Evolutionary conservation across 2,888 invertebrate species (phyloP).

Genomic region (Xestia ashworthii): DNA sequence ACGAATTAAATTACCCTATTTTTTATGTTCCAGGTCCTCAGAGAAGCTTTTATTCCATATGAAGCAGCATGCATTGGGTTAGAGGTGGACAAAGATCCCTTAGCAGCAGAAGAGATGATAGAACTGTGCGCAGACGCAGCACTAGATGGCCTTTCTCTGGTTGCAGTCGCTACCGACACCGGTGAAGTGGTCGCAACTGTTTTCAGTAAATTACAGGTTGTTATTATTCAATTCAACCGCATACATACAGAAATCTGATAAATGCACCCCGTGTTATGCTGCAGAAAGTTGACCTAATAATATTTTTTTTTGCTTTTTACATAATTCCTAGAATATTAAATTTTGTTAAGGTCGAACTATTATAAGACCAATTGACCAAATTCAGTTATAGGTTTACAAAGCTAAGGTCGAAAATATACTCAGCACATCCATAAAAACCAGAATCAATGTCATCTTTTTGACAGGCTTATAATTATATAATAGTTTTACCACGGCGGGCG

Average conservation of each 20-base stretch:
- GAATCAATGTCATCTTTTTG: no score
- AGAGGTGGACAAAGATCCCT: constrained; percentile 89
- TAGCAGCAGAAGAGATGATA: constrained; percentile 90
- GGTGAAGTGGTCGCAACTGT: constrained; percentile 91
- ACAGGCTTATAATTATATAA: no score
- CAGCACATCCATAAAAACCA: no score
- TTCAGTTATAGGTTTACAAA: no score
- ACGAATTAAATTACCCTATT: background rate
- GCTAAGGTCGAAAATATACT: no score
- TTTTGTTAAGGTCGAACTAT: background rate
- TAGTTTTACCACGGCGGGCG: background rate
- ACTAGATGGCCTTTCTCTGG: constrained; percentile 92
- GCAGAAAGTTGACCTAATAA: background rate
- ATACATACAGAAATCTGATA: background rate
- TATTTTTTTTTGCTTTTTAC: background rate
- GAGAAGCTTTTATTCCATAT: constrained; percentile 90
- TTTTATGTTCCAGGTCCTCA: constrained; percentile 79
- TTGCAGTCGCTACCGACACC: constrained; percentile 90
- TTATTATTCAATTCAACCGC: background rate
- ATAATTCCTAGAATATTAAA: background rate
- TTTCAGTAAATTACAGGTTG: constrained; percentile 93
- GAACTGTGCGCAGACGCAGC: constrained; percentile 91
- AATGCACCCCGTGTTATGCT: background rate
- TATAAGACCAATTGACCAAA: background rate
- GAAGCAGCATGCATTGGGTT: constrained; percentile 91